Base-by-base conservation (phyloP, 2,888 invertebrate species). In the Meiosimyza platycephala region DNA sequence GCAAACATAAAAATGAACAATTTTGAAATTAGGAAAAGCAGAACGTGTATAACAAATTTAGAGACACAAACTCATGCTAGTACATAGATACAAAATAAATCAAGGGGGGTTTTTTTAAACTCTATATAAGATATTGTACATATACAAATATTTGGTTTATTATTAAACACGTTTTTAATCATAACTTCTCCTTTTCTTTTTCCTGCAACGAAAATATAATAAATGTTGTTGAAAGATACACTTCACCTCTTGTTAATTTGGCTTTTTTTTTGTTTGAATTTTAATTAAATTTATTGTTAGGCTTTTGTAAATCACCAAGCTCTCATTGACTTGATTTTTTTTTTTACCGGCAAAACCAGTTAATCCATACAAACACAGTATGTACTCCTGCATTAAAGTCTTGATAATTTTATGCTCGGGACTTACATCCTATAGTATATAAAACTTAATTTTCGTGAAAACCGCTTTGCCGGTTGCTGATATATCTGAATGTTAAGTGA, bases 131-230 rank as follows among this genome's bases (percentile, higher is more conserved):
- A 57, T 57, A 57, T 57, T 28, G 57, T 57, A 67, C 57, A 55
- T 47, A 57, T 55, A 57, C 47, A 57, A 70, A 77, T 77, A 54
- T 64, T 73, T 73, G 33, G 68, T 72, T 77, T 74, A 72, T 63
- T 69, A 69, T 70, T 71, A 72, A 64, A 64, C 64, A 64, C 64
- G 59, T 73, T 81, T 83, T 83, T 85, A 85, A 83, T 85, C 85
- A 84, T 85, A 85, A 84, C 83, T 84, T 84, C 85, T 83, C 85
- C 85, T 84, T 81, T 85, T 85, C 85, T 85, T 85, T 85, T 85
- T 85, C 85, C 85, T 85, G 85, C 79, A 85, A 85, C 83, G 80
- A 81, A 84, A 83, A 78, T 77, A 75, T 70, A 71, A 79, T 76
- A 40, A 40, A 52, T 55, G 33, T 68, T 60, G 51, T 22, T 60